Evolutionary conservation across 2,113 vertebrate genomes (phyloP), one percentile per base, ranked within the genome.

Genomic region (Eubucco bourcierii): DNA sequence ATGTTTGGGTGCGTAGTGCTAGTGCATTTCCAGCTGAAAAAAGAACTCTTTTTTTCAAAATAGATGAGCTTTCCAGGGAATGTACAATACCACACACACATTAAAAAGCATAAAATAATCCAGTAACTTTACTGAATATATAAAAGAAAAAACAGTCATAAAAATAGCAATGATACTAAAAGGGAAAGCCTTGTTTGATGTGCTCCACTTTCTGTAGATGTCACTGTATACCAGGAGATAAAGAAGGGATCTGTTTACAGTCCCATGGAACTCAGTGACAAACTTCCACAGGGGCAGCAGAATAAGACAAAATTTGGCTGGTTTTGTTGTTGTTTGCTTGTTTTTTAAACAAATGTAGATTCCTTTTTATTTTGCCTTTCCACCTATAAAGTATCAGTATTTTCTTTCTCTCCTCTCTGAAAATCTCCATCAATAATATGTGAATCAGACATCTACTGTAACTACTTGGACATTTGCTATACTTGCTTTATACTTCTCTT

Each of bases 151-250:
- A 93, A 21, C 0, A 1, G 11, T 10, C 3, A 33, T 50, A 79
- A 56, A 55, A 53, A 76, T 31, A 67, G 19, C 41, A 8, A 12
- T 1, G 2, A 14, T 24, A 31, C 10, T 31, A 29, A 55, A 31
- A 27, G 44, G 41, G 37, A 47, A 90, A 90, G 53, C 37, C 23
- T 59, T 59, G n/a, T 19, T 56, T 77, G 28, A 68, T 84, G 29
- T n/a, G 27, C 58, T 81, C n/a, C 27, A 34, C 60, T 84, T 56
- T 93, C 96, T 94, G 88, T 87, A 97, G 95, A 92, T 93, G 97
- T 95, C 95, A 96, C 94, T 97, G 61, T 75, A 24, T 28, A 84
- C 95, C 74, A 95, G 41, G 76, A 70, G n/a, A 87, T 77, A 71
- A 61, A 60, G 44, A 56, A 89, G 59, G 50, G 9, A n/a, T 27